A percentile compares a stretch with the other conserved stretches of the same genome.
Conservation (phyloP, 1,140 invertebrate genomes). For the Monochamus saltuarius region DNA sequence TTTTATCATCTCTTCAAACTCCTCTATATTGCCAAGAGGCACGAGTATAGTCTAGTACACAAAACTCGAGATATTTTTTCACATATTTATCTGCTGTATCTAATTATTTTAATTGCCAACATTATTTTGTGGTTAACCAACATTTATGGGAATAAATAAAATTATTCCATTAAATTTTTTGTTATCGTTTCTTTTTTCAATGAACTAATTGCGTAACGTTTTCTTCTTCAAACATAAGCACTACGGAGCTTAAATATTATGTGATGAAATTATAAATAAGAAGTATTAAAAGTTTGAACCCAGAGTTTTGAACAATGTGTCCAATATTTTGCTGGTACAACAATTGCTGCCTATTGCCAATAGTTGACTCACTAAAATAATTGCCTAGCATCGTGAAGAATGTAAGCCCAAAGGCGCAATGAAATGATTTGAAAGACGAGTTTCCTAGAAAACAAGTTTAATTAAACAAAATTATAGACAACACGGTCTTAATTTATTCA, state of each 20-base stretch:
- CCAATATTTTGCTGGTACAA: background rate
- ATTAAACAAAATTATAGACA: too few species aligned
- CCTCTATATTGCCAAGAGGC: too few species aligned
- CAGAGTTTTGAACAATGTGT: background rate
- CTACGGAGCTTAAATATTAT: background rate
- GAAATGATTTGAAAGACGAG: too few species aligned
- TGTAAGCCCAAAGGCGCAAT: too few species aligned
- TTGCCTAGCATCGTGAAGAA: too few species aligned
- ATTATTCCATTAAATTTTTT: background rate
- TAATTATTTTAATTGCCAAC: background rate
- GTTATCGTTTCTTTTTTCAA: background rate
- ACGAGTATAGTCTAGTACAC: too few species aligned
- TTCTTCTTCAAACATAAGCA: background rate
- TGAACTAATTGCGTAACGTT: background rate
- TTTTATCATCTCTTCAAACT: too few species aligned
- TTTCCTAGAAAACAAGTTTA: too few species aligned
- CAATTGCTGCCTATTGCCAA: background rate
- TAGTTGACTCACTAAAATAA: background rate
- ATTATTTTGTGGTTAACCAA: background rate
- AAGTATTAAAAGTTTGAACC: background rate
- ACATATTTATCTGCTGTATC: background rate
- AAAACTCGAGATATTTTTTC: background rate
- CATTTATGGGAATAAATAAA: background rate
- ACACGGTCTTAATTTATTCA: too few species aligned
- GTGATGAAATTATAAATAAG: background rate